A percentile compares a stretch with the other conserved stretches of the same genome.
Evolutionary conservation across 2,113 vertebrate species (phyloP).

Genomic region (Candoia aspera): DNA sequence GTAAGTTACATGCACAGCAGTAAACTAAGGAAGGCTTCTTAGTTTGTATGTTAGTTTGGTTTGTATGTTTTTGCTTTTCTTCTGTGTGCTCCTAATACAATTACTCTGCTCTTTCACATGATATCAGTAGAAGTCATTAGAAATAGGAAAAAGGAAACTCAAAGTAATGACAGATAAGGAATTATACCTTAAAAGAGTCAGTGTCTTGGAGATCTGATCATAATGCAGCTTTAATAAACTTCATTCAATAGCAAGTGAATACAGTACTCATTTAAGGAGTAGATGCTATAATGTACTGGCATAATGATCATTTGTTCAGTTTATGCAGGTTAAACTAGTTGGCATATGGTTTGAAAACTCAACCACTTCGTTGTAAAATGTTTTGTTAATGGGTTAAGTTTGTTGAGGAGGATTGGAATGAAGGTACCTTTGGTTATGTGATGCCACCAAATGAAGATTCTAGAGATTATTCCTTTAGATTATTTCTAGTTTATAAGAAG

Average conservation of each 20-base stretch:
- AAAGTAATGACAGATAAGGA: slow-evolving; percentile 2
- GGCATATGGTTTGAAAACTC: background rate
- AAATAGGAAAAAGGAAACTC: background rate
- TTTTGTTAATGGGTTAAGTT: background rate
- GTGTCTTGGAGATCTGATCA: background rate
- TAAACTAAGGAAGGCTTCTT: background rate
- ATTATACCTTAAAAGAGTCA: background rate
- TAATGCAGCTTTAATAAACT: background rate
- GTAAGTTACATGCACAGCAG: background rate
- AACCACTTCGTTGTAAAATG: background rate
- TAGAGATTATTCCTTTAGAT: background rate
- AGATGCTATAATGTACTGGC: background rate
- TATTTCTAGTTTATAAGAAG: background rate
- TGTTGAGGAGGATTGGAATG: no score
- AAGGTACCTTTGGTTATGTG: background rate
- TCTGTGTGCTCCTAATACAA: background rate
- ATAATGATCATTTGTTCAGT: background rate
- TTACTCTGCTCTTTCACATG: background rate
- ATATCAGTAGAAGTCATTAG: background rate
- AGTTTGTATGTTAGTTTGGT: background rate
- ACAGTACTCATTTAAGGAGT: background rate
- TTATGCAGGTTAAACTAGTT: background rate
- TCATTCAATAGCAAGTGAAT: background rate
- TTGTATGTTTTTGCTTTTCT: background rate
- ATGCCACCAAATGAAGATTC: background rate